Evolutionary conservation across 1,140 invertebrate genomes (phyloP).

Genomic region (Diabrotica virgifera): DNA sequence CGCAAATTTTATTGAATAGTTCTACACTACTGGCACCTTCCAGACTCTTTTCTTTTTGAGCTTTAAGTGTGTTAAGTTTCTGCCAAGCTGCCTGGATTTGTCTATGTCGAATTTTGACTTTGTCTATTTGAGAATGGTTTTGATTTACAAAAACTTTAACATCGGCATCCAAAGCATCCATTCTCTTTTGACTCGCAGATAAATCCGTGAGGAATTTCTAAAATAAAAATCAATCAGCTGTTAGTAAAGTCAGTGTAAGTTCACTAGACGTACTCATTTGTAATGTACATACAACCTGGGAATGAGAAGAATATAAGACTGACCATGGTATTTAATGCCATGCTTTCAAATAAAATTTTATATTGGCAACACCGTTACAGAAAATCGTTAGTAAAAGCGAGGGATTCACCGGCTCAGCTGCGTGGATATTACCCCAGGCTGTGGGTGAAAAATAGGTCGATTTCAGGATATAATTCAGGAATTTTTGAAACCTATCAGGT

Average conservation of each 20-base stretch:
- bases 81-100: constrained; percentile 89
- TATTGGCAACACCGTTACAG: too few species aligned
- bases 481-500: too few species aligned
- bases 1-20: constrained; percentile 89
- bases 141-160: constrained; percentile 82
- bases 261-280: not conserved
- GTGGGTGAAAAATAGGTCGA: too few species aligned
- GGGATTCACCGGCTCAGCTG: too few species aligned
- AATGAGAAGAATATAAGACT: too few species aligned
- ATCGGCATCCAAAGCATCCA: constrained; percentile 84
- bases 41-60: constrained; percentile 85
- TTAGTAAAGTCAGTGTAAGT: too few species aligned
- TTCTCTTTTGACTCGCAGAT: constrained; percentile 84
- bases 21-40: constrained; percentile 85
- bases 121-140: constrained; percentile 85
- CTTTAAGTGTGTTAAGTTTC: constrained; percentile 81
- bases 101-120: constrained; percentile 75
- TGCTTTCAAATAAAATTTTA: too few species aligned
- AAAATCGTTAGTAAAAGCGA: too few species aligned
- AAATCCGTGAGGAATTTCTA: constrained; percentile 93
- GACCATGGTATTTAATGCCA: too few species aligned
- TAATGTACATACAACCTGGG: too few species aligned
- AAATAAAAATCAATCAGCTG: constrained; percentile 20
- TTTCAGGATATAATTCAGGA: too few species aligned
- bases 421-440: too few species aligned